Percentiles rank a stretch among this genome's conserved stretches.
Evolutionary conservation across 2,797 vertebrate genomes (phyloP).

Genomic region (Loriculus beryllinus): DNA sequence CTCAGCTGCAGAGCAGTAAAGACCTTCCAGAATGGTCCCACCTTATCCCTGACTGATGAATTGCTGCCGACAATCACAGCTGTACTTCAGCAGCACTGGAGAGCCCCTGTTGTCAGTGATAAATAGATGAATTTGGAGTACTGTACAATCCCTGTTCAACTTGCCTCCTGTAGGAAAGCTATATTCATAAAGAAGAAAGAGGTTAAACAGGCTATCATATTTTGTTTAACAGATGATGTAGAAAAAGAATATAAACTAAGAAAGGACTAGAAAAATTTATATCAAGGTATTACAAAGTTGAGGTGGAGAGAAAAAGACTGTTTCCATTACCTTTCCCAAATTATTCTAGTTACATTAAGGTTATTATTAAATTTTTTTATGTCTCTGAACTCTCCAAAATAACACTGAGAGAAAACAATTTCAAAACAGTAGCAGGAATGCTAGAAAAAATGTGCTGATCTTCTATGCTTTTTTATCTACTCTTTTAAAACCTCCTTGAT

Average conservation of each 20-base stretch:
- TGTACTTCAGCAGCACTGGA: neutral
- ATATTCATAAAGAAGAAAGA: neutral
- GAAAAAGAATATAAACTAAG: neutral
- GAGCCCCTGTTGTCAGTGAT: neutral
- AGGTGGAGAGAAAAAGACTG: neutral
- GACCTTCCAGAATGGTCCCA: neutral
- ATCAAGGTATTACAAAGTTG: neutral
- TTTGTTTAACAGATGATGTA: neutral
- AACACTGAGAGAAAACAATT: neutral
- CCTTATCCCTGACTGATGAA: constrained; percentile 6
- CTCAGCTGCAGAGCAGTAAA: neutral
- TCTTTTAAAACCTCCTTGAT: neutral
- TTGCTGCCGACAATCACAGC: neutral
- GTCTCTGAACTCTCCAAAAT: neutral
- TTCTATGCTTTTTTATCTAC: neutral
- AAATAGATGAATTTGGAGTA: constrained; percentile 1
- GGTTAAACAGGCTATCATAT: neutral
- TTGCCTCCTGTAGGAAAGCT: neutral
- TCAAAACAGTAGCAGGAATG: neutral
- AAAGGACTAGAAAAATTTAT: neutral
- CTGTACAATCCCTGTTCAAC: neutral
- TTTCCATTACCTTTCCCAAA: neutral
- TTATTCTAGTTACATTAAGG: neutral
- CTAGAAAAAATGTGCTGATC: neutral
- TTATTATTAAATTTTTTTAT: neutral